These are phyloP conservation scores for Mactra quadrangularis DNA, from an alignment of 1,140 invertebrate genomes.

Conservation along the genomic window DNA sequence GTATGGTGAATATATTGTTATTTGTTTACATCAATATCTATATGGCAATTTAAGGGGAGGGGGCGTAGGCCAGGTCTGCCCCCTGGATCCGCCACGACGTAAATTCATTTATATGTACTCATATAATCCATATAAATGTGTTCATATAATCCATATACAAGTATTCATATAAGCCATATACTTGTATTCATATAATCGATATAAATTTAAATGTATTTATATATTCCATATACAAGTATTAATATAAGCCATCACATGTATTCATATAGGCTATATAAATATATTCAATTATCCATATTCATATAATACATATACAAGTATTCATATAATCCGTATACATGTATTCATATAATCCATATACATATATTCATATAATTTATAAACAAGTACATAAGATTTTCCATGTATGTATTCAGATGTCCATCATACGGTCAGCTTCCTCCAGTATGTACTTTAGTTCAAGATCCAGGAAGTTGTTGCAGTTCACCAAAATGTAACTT, in stretches of 20 bases:
- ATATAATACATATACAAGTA: too few species aligned
- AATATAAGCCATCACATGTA: not conserved
- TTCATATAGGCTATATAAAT: not conserved
- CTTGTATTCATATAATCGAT: not conserved
- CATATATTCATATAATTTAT: too few species aligned
- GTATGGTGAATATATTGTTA: too few species aligned
- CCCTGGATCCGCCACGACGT: not conserved
- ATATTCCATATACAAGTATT: too few species aligned
- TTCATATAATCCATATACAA: not conserved
- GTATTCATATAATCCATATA: too few species aligned
- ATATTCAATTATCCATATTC: too few species aligned
- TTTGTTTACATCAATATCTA: not conserved
- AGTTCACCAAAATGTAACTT: conserved; percentile 74
- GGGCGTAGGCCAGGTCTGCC: not conserved
- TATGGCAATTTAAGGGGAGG: not conserved
- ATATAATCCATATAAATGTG: too few species aligned
- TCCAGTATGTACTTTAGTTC: conserved; percentile 70
- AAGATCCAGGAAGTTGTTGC: conserved; percentile 71
- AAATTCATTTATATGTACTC: too few species aligned
- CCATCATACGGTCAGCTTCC: conserved; percentile 72
- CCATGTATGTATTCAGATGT: conserved; percentile 71
- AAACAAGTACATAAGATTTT: too few species aligned
- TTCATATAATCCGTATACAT: too few species aligned
- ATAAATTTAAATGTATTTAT: not conserved
- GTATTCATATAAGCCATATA: not conserved